Evolutionary conservation across 1,140 invertebrate species (phyloP), one percentile per base, ranked within the genome.

Genomic region (Leptoteleia sp.): DNA sequence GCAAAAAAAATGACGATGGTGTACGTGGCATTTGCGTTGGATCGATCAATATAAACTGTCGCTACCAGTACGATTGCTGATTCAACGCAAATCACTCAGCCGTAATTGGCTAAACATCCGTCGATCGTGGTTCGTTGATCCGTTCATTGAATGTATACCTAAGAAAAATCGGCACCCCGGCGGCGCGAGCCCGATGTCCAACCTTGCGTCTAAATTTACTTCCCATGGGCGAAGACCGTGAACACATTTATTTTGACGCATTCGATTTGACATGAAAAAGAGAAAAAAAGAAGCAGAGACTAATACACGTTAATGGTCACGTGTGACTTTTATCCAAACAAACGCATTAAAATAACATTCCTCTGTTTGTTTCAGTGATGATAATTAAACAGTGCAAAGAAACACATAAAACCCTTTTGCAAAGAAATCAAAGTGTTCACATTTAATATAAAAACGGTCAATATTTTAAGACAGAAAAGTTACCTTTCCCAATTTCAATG

Each of bases 141-240:
- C 12, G 35, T 31, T 7, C 12, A n/a, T n/a, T n/a, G n/a, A 9
- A 11, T 45, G 4, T 1, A n/a, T 7, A 1, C 9, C 6, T 22
- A 25, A 19, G 31, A n/a, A 1, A 11, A 52, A 37, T 37, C 33
- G 16, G 8, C 33, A 37, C 48, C 48, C 15, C 25, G 31, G 8
- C 47, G n/a, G 9, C 16, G 4, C 19, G 11, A 33, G 25, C 27
- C 1, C 29, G 29, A 11, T 50, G 47, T 50, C 47, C 52, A 57
- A 33, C 55, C 55, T 59, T 59, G 55, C 22, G 15, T 40, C 55
- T 59, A 59, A 59, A 59, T 33, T 59, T 59, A 59, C 43, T 59
- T 33, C 17, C 29, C 40, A 45, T 13, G 50, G 8, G 38, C n/a
- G 55, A 13, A 33, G 55, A 31, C 16, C 38, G n/a, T 43, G 38